phyloP scores from a whole-genome alignment of 2,888 invertebrate species.

The Ischnus inquisitorius region DNA sequence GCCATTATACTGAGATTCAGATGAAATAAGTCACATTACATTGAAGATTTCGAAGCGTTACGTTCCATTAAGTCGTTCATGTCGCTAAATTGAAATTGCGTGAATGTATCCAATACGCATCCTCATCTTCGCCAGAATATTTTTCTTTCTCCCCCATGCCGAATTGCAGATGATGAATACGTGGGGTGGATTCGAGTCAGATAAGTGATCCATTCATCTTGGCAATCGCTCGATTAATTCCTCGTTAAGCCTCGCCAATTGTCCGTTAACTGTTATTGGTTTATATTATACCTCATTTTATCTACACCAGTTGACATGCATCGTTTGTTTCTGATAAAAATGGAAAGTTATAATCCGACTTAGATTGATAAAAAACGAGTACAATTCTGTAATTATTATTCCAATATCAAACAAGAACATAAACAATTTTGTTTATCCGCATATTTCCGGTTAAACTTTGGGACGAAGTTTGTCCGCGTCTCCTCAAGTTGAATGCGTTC shows the following conservation, averaged over 20 bases:
- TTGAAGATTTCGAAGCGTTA: no score
- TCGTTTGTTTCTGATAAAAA: neutral
- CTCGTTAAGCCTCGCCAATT: neutral
- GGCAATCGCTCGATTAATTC: neutral
- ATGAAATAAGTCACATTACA: no score
- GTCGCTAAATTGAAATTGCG: no score
- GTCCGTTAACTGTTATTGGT: neutral
- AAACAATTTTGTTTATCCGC: no score
- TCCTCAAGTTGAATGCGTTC: no score
- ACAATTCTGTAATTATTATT: neutral
- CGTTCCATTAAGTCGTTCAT: neutral
- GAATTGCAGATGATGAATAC: no score
- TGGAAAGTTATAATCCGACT: neutral
- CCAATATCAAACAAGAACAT: neutral
- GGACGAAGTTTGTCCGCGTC: no score
- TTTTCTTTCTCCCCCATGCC: no score
- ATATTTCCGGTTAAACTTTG: no score
- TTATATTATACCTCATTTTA: neutral
- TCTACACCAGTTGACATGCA: neutral
- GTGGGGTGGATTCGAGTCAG: no score
- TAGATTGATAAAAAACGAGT: neutral
- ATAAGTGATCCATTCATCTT: neutral
- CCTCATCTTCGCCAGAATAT: no score
- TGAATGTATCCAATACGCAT: no score
- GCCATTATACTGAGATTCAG: neutral